Conservation (phyloP, 2,888 invertebrate species). For the Caenorhabditis uteleia region DNA sequence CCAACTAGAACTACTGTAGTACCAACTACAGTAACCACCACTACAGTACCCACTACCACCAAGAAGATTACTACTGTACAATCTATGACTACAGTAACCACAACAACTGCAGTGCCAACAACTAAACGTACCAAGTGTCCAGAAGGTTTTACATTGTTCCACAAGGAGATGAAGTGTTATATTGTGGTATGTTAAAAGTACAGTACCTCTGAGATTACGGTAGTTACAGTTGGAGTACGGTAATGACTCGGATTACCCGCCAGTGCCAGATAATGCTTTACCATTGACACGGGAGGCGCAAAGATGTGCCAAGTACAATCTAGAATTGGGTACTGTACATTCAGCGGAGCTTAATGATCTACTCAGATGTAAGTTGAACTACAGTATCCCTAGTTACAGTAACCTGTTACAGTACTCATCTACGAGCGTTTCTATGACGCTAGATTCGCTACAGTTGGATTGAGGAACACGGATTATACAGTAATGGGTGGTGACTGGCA, state of each 20-base stretch:
- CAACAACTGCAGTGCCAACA: not conserved
- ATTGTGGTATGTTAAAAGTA: not conserved
- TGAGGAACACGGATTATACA: conserved; percentile 7
- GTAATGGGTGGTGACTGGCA: conserved; percentile 12
- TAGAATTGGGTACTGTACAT: conserved; percentile 22
- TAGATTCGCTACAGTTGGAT: conserved; percentile 20
- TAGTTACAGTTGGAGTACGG: conserved; percentile 17
- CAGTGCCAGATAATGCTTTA: conserved; percentile 25
- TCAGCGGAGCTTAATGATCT: conserved; percentile 21
- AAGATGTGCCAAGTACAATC: conserved; percentile 26
- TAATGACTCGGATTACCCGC: conserved; percentile 23
- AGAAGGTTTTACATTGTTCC: conserved; percentile 18
- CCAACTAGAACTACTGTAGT: not conserved
- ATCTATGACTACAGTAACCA: conserved; percentile 1
- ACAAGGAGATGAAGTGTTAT: conserved; percentile 4
- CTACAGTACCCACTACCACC: not conserved
- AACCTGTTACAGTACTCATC: conserved; percentile 19
- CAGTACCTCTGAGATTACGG: conserved; percentile 15
- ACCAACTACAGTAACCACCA: not conserved
- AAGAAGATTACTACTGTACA: conserved; percentile 7
- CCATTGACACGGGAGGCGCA: conserved; percentile 23
- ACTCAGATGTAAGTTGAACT: conserved; percentile 12
- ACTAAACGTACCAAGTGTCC: conserved; percentile 16
- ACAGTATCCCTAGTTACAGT: too few species aligned
- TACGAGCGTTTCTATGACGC: conserved; percentile 20